phyloP scores from a whole-genome alignment of 2,888 invertebrate species.

The Seladonia tumulorum region DNA sequence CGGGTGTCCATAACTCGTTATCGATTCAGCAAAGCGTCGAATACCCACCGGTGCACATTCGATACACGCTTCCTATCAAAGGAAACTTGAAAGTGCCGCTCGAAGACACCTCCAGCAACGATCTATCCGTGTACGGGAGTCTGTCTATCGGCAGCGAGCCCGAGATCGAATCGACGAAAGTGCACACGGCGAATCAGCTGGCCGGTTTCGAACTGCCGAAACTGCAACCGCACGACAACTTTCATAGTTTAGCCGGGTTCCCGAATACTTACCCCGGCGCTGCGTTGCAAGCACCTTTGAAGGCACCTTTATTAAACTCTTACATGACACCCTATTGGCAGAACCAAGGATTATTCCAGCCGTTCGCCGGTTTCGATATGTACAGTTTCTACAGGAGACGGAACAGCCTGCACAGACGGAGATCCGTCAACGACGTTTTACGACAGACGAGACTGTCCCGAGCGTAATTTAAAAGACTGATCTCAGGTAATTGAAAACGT shows the following conservation, averaged over 20 bases:
- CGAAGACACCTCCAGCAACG: slow-evolving; percentile 25
- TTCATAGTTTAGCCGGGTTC: slow-evolving; percentile 30
- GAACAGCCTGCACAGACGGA: slow-evolving; percentile 36
- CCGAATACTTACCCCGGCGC: slow-evolving; percentile 21
- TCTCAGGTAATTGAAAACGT: slow-evolving; percentile 42
- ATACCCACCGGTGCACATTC: slow-evolving; percentile 60
- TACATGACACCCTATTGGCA: slow-evolving; percentile 55
- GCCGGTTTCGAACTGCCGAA: slow-evolving; percentile 42
- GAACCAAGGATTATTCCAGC: slow-evolving; percentile 37
- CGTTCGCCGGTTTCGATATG: slow-evolving; percentile 29
- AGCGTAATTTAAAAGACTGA: slow-evolving; percentile 39
- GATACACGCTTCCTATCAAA: slow-evolving; percentile 43
- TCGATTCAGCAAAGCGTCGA: slow-evolving; percentile 55
- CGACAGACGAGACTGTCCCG: slow-evolving; percentile 43
- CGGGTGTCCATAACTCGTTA: slow-evolving; percentile 15
- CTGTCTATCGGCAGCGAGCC: slow-evolving; percentile 55
- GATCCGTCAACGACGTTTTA: slow-evolving; percentile 32
- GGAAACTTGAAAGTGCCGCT: slow-evolving; percentile 15
- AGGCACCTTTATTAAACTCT: slow-evolving; percentile 57
- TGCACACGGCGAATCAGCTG: slow-evolving; percentile 59
- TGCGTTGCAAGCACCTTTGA: slow-evolving; percentile 50
- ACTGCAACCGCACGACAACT: slow-evolving; percentile 37
- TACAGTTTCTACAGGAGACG: slow-evolving; percentile 45
- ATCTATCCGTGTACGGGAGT: slow-evolving; percentile 58
- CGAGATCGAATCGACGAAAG: slow-evolving; percentile 61